Evolutionary conservation across 2,888 invertebrate genomes (phyloP), one percentile per base, ranked within the genome.

Genomic region (Odontomyia ornata): DNA sequence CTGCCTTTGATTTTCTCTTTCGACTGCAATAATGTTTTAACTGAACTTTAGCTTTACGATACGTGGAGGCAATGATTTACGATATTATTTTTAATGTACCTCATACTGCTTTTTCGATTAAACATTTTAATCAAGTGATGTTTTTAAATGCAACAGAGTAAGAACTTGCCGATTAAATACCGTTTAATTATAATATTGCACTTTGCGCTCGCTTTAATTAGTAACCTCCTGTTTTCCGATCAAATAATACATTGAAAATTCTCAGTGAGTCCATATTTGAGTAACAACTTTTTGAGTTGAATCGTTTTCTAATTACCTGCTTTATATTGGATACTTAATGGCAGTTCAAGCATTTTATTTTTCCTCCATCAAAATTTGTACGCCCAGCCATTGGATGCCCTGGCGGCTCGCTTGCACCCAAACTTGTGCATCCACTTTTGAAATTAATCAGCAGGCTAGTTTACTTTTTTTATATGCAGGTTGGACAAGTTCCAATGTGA

Each of bases 391-490:
- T n/a, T 72, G 57, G 28, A 21, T 18, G 67, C 4, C 9, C 72
- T 28, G 27, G 23, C 1, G 30, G n/a, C 11, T 9, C 23, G n/a
- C 7, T 52, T 27, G 47, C 36, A 5, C 36, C 36, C 36, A 25
- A 11, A 1, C 15, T 47, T 2, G 11, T 27, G 15, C 23, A 15
- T 47, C 18, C 28, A 60, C 30, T 60, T 27, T 13, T 21, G 52
- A 25, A 23, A 73, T 60, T 73, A 73, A 73, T 73, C 73, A 73
- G 73, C 43, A 73, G 73, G 73, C 15, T 36, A 73, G 36, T 60
- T 73, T 36, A 73, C 1, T 25, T 46, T 36, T 60, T 73, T 36
- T 60, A 43, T 60, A 28, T 21, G 57, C 23, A n/a, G 56, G 28
- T n/a, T 30, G 73, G 60, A 36, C 43, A 57, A 25, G 30, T 72